Evolutionary conservation across 2,888 invertebrate species (phyloP).

Genomic region (Troglohyphantes excavatus): DNA sequence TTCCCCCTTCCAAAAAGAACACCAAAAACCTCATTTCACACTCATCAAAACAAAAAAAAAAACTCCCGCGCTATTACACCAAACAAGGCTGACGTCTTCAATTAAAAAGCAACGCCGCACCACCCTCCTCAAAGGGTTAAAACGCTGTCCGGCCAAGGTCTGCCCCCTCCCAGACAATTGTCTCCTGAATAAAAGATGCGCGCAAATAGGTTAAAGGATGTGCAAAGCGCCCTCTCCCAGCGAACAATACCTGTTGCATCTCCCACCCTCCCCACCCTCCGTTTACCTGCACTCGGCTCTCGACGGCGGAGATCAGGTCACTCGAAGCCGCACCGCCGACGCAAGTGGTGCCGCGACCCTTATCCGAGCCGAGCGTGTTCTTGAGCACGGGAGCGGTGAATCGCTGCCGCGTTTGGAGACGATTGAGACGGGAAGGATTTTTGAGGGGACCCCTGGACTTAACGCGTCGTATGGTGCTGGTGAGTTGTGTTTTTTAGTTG

Average conservation of each 20-base stretch:
- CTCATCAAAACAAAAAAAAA: too few species aligned
- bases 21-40: too few species aligned
- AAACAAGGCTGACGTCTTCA: too few species aligned
- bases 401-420: neutral
- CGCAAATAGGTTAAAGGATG: conserved; percentile 62
- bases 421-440: too few species aligned
- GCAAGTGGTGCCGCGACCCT: neutral
- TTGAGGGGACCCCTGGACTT: neutral
- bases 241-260: conserved; percentile 60
- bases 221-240: conserved; percentile 46
- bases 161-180: conserved; percentile 32
- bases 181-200: conserved; percentile 47
- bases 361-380: neutral
- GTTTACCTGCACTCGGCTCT: conserved; percentile 18
- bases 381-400: neutral
- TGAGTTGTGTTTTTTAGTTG: conserved; percentile 24
- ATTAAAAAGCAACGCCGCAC: too few species aligned
- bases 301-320: conserved; percentile 2
- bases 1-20: too few species aligned
- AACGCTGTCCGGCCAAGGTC: neutral
- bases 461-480: conserved; percentile 72
- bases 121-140: neutral
- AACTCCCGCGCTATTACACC: too few species aligned
- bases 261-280: conserved; percentile 21
- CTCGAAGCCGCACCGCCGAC: neutral